Evolutionary conservation across 30 jellyfish, hydroid and myxozoan genomes (phyloP), one percentile per base, ranked within the genome.

Genomic region (Pelagia noctiluca): DNA sequence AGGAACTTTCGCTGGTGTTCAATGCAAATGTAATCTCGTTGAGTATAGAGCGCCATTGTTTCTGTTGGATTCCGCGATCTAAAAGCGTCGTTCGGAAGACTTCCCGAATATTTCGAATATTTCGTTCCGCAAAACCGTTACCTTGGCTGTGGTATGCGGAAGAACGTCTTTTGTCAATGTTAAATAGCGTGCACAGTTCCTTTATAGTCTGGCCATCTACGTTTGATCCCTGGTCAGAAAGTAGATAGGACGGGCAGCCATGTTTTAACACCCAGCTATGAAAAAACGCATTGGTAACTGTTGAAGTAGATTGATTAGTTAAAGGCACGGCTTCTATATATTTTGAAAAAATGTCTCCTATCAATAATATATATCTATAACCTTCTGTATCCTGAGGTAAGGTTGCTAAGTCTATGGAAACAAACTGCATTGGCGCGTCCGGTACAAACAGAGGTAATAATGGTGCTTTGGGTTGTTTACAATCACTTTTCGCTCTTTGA

Each of bases 251-350:
- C 4, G 89, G 89, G 24, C 13, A 57, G 25, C 89, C 89, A 53
- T 78, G 89, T 0, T 31, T 36, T 31, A 7, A 71, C 18, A 71
- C 22, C 83, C 83, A 71, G 0, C 36, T 35, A 36, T 16, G 35
- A n/a, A 78, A 31, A 26, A 80, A 80, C 0, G 90, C 90, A 48
- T 80, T 75, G 10, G 25, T 75, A 42, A 66, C 50, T 22, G 76
- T 33, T 1, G 92, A 80, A 0, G 92, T 70, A 2, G 92, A 42
- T 68, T 82, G 87, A 50, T 70, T 87, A 26, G 68, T 67, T 28
- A 84, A 62, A 35, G 89, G 95, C 3, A 84, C 83, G 11, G 95
- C 95, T 25, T 84, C 80, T 36, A 77, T 31, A 42, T 11, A 52
- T 53, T 62, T 62, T n/a, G 95, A 84, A 69, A 84, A 84, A 46